Evolutionary conservation across 64 coral and sea anemone species (phyloP), one percentile per base, ranked within the genome.

Genomic region (Cladopsammia gracilis): DNA sequence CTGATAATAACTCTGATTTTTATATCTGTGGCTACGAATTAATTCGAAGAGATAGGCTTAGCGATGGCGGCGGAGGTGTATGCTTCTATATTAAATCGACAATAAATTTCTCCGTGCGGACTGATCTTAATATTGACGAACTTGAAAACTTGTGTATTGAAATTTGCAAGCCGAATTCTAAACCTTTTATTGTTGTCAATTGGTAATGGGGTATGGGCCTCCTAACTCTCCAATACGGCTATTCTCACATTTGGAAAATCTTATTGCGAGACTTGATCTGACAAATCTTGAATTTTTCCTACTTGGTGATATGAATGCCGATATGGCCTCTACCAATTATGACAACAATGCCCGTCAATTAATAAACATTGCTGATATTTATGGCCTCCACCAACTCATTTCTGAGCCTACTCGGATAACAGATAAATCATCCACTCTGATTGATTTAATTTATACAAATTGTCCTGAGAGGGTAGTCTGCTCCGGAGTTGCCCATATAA

Each of bases 141-240:
- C 83, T 86, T 60, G 83, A 86, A 64, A 86, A 70, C 68, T 86
- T 86, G 46, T 86, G 83, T 69, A 68, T 86, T 1, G 83, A 86
- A 86, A 69, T 86, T 86, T 26, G 51, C 65, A 86, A 86, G 64
- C 82, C 82, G 45, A 64, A 86, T 46, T 59, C 83, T 48, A 86
- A 86, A 69, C 83, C 62, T 48, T 69, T 86, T 64, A 50, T 69
- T 86, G 82, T 86, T 86, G 62, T 86, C 66, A 86, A 86, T n/a
- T n/a, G n/a, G n/a, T n/a, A n/a, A 47, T 67, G 11, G 52, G 61
- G 82, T 86, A 69, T 62, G 58, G 82, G 82, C 82, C 82, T 44
- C 82, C 82, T 65, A 86, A 86, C 61, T 86, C 62, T 69, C 82
- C 82, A 67, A 58, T 86, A 67, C 64, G 4, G 34, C 4, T 86